Conservation (phyloP, 2,888 invertebrate genomes). For the Cryptophagus acutangulus region DNA sequence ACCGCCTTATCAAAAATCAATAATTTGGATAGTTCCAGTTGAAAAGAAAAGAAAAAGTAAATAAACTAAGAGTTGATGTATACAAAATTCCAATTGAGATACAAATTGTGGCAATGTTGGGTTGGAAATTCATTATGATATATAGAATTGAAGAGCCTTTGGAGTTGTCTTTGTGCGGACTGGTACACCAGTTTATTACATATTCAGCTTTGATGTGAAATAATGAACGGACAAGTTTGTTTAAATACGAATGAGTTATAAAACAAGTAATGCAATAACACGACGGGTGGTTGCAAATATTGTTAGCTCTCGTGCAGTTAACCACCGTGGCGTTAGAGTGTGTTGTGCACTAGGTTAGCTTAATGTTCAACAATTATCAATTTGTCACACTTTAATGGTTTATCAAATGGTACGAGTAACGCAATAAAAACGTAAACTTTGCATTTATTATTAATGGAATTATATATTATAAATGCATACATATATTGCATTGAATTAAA, state of each 20-base stretch:
- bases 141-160: too few relatives aligned
- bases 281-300: constrained; percentile 2
- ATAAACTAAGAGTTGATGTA: too few relatives aligned
- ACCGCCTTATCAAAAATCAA: too few relatives aligned
- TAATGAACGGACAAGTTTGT: constrained; percentile 1
- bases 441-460: background rate
- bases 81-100: too few relatives aligned
- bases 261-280: constrained; percentile 1
- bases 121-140: too few relatives aligned
- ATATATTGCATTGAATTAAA: background rate
- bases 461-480: too few relatives aligned
- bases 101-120: too few relatives aligned
- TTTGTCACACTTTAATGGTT: constrained; percentile 1
- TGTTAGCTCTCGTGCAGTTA: constrained; percentile 2
- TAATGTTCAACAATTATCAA: constrained; percentile 1
- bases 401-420: constrained; percentile 1
- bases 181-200: constrained; percentile 1
- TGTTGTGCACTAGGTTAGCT: constrained; percentile 1
- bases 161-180: too few relatives aligned
- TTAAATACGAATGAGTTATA: constrained; percentile 1
- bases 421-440: constrained; percentile 1
- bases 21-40: too few relatives aligned
- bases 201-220: background rate
- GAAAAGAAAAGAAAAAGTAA: too few relatives aligned
- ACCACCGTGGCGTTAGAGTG: constrained; percentile 2